Percentiles rank a stretch among this genome's conserved stretches.
Evolutionary conservation across 2,888 invertebrate genomes (phyloP).

Genomic region (Sarcophaga rosellei): DNA sequence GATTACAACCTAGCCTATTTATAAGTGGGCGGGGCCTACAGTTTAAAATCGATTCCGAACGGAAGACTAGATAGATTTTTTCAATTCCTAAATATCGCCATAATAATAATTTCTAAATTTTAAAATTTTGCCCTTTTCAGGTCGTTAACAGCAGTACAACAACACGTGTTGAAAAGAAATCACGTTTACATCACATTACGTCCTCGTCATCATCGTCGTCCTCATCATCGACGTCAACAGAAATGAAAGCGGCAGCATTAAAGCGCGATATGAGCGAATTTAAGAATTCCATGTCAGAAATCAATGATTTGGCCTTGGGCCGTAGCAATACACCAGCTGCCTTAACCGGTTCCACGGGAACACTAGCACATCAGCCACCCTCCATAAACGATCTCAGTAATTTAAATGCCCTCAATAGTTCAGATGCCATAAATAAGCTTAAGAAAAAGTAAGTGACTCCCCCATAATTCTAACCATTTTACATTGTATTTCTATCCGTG

Average conservation of each 20-base stretch:
- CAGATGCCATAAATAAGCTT: slow-evolving; percentile 77
- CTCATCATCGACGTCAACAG: slow-evolving; percentile 84
- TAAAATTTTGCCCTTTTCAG: slow-evolving; percentile 70
- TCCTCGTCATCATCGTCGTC: slow-evolving; percentile 81
- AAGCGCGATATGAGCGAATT: slow-evolving; percentile 87
- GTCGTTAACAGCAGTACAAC: slow-evolving; percentile 81
- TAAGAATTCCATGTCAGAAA: slow-evolving; percentile 92
- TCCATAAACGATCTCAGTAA: slow-evolving; percentile 78
- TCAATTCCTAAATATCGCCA: not conserved
- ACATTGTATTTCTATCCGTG: not conserved
- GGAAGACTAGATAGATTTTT: no score
- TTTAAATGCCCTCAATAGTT: slow-evolving; percentile 75
- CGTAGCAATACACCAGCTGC: slow-evolving; percentile 69
- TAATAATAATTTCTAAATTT: not conserved
- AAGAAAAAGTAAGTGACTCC: slow-evolving; percentile 76
- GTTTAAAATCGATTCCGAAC: no score
- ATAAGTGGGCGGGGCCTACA: no score
- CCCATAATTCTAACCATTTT: not conserved
- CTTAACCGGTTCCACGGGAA: slow-evolving; percentile 66
- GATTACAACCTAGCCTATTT: no score
- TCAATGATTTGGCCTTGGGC: slow-evolving; percentile 86
- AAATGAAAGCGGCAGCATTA: slow-evolving; percentile 91
- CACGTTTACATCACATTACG: slow-evolving; percentile 80
- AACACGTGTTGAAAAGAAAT: slow-evolving; percentile 81
- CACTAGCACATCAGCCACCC: slow-evolving; percentile 73